Evolutionary conservation across 2,797 vertebrate species (phyloP).

Genomic region (Oreortyx pictus): DNA sequence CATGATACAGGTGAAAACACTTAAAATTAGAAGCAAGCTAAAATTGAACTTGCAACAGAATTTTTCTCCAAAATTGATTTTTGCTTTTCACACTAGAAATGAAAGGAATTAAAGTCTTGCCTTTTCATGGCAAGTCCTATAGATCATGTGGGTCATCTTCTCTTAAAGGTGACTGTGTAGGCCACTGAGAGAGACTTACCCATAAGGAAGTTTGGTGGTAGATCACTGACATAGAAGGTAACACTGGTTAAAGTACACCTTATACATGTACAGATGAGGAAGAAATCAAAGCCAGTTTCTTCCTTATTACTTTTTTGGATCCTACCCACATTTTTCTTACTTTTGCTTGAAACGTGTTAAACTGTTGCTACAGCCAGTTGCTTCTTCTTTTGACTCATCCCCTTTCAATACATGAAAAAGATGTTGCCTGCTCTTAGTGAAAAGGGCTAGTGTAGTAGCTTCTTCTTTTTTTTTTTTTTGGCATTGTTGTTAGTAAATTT

Average conservation of each 20-base stretch:
- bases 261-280: background rate
- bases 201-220: background rate
- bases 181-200: background rate
- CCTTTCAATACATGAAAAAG: slow-evolving; percentile 15
- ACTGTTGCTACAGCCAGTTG: slow-evolving; percentile 17
- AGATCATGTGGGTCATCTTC: background rate
- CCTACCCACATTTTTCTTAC: background rate
- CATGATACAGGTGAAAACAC: background rate
- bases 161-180: background rate
- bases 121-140: background rate
- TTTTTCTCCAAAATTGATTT: background rate
- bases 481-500: background rate
- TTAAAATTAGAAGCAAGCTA: background rate
- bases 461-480: too few species aligned
- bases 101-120: background rate
- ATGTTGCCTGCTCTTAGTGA: background rate
- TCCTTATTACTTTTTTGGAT: background rate
- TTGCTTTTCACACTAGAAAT: background rate
- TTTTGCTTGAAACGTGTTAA: slow-evolving; percentile 43
- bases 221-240: background rate
- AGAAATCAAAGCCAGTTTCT: background rate
- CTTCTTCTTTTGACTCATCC: slow-evolving; percentile 23
- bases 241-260: background rate
- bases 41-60: background rate
- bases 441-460: background rate